Evolutionary conservation across 2,113 vertebrate genomes (phyloP).

Genomic region (Elephas maximus): DNA sequence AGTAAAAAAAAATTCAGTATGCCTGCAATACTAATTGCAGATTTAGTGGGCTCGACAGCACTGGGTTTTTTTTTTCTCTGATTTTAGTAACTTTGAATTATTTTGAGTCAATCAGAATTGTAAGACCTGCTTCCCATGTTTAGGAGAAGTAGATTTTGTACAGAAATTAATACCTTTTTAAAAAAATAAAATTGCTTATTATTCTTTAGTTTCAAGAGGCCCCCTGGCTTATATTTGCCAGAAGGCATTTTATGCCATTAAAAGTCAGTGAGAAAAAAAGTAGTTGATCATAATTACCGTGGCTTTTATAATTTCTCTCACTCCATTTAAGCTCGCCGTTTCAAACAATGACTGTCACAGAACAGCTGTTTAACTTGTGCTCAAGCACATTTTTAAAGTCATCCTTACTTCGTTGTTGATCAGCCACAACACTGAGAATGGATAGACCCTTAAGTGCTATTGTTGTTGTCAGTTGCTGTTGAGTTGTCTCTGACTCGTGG

Average conservation of each 20-base stretch:
- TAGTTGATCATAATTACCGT: neutral
- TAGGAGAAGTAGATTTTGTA: slow-evolving; percentile 31
- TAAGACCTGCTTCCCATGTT: neutral
- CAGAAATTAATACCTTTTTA: neutral
- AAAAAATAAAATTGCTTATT: neutral
- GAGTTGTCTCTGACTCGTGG: neutral
- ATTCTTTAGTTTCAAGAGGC: neutral
- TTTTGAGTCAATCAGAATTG: neutral
- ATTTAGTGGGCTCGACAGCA: neutral
- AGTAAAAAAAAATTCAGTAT: slow-evolving; percentile 35
- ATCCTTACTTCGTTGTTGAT: neutral
- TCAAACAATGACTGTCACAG: neutral
- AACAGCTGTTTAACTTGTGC: neutral
- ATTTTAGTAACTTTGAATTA: slow-evolving; percentile 29
- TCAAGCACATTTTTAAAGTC: slow-evolving; percentile 10
- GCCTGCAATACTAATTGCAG: neutral
- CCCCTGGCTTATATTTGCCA: neutral
- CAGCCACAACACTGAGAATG: neutral
- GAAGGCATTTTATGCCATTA: neutral
- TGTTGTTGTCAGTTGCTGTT: neutral
- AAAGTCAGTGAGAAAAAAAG: neutral
- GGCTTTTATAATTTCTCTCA: neutral
- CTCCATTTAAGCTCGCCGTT: neutral
- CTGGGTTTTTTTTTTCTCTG: neutral
- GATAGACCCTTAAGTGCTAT: neutral